These are phyloP conservation scores for Vulpes lagopus DNA, from an alignment of 2,113 vertebrate genomes.

Conservation along the genomic window DNA sequence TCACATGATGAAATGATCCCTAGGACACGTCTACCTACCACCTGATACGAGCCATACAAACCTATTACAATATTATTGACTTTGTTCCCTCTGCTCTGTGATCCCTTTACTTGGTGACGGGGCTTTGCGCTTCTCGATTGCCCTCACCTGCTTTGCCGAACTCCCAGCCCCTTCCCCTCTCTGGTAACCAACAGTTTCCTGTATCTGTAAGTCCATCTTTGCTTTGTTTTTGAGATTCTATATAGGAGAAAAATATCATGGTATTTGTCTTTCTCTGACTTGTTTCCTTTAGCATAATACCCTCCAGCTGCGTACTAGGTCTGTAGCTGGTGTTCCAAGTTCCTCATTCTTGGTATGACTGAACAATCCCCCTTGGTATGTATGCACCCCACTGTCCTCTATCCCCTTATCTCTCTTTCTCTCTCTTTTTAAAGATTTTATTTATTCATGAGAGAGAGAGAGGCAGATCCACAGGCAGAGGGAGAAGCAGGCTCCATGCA, in stretches of 20 bases:
- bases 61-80: not conserved
- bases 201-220: not conserved
- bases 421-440: too few relatives aligned
- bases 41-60: not conserved
- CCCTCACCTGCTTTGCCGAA: not conserved
- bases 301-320: not conserved
- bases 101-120: not conserved
- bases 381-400: too few relatives aligned
- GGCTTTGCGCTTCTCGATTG: not conserved
- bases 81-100: not conserved
- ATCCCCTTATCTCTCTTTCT: too few relatives aligned
- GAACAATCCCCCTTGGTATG: not conserved
- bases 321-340: not conserved
- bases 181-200: not conserved
- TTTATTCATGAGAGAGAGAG: too few relatives aligned
- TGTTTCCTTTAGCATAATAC: not conserved
- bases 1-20: not conserved
- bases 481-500: too few relatives aligned
- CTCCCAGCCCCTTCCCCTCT: not conserved
- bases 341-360: not conserved
- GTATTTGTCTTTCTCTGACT: not conserved
- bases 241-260: not conserved
- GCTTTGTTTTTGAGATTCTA: not conserved
- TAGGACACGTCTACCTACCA: too few relatives aligned
- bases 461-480: too few relatives aligned